A percentile compares a stretch with the other conserved stretches of the same genome.
Evolutionary conservation across 2,888 invertebrate genomes (phyloP).

Genomic region (Drosophila pseudotakahashii): DNA sequence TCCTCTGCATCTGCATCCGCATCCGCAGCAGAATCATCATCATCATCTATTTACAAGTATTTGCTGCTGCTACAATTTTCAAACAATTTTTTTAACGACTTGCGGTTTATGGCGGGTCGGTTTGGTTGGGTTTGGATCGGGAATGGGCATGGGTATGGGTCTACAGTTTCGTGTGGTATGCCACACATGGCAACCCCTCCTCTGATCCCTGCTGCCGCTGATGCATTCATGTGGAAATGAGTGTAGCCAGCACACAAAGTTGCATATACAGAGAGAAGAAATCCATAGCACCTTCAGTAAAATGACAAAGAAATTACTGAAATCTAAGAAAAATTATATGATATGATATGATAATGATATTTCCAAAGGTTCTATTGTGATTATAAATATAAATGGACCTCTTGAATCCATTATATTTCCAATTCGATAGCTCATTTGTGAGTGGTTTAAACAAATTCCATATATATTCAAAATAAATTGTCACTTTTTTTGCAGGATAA

Average conservation of each 20-base stretch:
- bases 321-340: neutral
- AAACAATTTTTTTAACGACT: constrained; percentile 62
- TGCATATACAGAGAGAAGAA: constrained; percentile 46
- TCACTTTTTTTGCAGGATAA: too few species aligned
- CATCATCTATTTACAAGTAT: constrained; percentile 58
- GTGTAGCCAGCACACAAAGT: constrained; percentile 68
- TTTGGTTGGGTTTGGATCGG: constrained; percentile 18
- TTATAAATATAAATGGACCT: too few species aligned
- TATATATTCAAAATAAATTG: too few species aligned
- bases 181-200: constrained; percentile 28
- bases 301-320: neutral
- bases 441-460: too few species aligned
- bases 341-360: too few species aligned
- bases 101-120: constrained; percentile 65
- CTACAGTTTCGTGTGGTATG: constrained; percentile 38
- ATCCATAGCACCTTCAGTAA: too few species aligned
- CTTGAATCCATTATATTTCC: too few species aligned
- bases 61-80: constrained; percentile 52
- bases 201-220: constrained; percentile 28
- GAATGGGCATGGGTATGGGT: constrained; percentile 34
- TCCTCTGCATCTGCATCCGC: constrained; percentile 13
- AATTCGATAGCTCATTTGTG: too few species aligned
- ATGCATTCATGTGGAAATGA: constrained; percentile 78
- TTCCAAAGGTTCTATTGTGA: too few species aligned
- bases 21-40: constrained; percentile 32